Evolutionary conservation across 1,140 invertebrate species (phyloP).

Genomic region (Caenorhabditis elegans): DNA sequence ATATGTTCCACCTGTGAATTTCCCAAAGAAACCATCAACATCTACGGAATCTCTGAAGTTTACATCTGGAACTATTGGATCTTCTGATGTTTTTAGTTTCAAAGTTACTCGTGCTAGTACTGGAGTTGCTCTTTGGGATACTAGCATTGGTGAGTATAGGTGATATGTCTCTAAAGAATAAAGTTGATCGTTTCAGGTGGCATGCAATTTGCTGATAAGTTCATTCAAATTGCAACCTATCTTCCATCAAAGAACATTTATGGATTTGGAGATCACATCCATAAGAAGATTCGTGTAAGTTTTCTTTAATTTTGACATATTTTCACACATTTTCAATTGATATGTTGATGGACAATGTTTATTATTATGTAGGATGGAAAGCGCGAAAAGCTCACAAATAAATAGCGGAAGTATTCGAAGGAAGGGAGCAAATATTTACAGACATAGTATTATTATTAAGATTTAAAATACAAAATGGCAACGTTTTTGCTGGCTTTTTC

Average conservation of each 20-base stretch:
- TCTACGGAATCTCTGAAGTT: slow-evolving; percentile 41
- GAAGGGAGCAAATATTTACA: slow-evolving; percentile 4
- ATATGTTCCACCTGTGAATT: slow-evolving; percentile 47
- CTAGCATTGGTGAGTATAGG: slow-evolving; percentile 52
- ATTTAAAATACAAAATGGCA: too few species aligned
- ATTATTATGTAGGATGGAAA: background rate
- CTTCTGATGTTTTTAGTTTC: slow-evolving; percentile 53
- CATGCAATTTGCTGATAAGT: slow-evolving; percentile 66
- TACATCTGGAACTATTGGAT: slow-evolving; percentile 27
- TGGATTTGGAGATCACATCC: slow-evolving; percentile 68
- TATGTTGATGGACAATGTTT: background rate
- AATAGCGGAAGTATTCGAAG: background rate
- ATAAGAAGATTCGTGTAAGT: slow-evolving; percentile 64
- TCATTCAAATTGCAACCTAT: slow-evolving; percentile 67
- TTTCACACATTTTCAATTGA: too few species aligned
- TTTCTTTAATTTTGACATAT: background rate
- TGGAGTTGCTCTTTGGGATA: slow-evolving; percentile 50
- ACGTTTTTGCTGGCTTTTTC: too few species aligned
- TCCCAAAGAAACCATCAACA: slow-evolving; percentile 26
- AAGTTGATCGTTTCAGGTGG: slow-evolving; percentile 46
- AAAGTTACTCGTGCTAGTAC: slow-evolving; percentile 48
- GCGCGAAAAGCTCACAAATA: background rate
- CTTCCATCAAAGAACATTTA: slow-evolving; percentile 66
- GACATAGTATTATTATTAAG: background rate
- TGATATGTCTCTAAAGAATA: background rate